A percentile compares a stretch with the other conserved stretches of the same genome.
phyloP scores from a whole-genome alignment of 2,888 invertebrate genomes.

The Aproaerema taeniolella region DNA sequence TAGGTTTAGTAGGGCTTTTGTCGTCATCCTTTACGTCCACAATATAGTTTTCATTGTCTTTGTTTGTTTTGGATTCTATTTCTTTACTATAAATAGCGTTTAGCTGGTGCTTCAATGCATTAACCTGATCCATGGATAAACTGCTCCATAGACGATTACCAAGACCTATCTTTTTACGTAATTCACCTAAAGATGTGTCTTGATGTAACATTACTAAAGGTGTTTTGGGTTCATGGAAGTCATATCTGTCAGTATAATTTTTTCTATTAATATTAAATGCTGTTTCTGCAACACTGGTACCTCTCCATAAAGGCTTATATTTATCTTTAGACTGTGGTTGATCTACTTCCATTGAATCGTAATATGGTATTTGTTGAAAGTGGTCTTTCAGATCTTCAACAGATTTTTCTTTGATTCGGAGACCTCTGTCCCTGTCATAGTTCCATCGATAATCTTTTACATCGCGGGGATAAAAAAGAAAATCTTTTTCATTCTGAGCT shows the following conservation, averaged over 20 bases:
- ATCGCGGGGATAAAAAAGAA: constrained; percentile 88
- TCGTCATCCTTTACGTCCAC: constrained; percentile 74
- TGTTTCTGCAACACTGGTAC: constrained; percentile 88
- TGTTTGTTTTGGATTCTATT: constrained; percentile 53
- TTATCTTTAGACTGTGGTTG: constrained; percentile 78
- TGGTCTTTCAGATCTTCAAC: constrained; percentile 90
- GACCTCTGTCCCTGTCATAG: constrained; percentile 83
- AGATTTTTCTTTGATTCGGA: constrained; percentile 90
- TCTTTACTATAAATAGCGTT: constrained; percentile 88
- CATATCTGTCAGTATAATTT: constrained; percentile 62
- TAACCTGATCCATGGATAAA: constrained; percentile 89
- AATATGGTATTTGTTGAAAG: constrained; percentile 80
- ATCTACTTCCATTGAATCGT: constrained; percentile 64
- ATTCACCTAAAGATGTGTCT: constrained; percentile 61
- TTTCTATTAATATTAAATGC: constrained; percentile 83
- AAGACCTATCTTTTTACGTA: constrained; percentile 75
- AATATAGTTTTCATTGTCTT: constrained; percentile 72
- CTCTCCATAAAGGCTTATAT: constrained; percentile 90
- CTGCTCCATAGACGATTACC: constrained; percentile 90
- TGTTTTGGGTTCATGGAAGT: constrained; percentile 36
- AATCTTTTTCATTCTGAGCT: constrained; percentile 89
- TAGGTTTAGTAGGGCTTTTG: constrained; percentile 31
- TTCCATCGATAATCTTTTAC: constrained; percentile 87
- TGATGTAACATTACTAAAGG: constrained; percentile 45
- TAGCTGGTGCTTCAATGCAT: constrained; percentile 86